A percentile compares a stretch with the other conserved stretches of the same genome.
These are phyloP conservation scores for Shargacucullia verbasci DNA, from an alignment of 2,888 invertebrate genomes.

Conservation along the genomic window DNA sequence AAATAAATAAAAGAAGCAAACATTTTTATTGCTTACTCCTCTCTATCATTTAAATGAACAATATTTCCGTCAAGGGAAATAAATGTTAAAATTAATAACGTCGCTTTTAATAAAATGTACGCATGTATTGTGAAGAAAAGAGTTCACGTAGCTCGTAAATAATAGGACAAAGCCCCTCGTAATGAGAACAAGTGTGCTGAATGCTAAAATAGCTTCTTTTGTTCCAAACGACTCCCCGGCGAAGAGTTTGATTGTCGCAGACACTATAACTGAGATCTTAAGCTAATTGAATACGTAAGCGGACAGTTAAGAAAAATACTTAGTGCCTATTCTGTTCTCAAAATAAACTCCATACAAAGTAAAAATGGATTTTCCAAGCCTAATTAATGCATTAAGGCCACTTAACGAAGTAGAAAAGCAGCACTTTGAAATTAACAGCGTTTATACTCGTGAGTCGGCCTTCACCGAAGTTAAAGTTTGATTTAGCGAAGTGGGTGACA, in stretches of 20 bases:
- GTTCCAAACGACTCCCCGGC: constrained; percentile 43
- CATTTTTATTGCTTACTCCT: constrained; percentile 1
- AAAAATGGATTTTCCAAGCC: background rate
- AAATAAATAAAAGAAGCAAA: too few relatives aligned
- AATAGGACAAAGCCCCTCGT: constrained; percentile 60
- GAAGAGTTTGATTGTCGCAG: constrained; percentile 45
- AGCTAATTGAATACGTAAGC: constrained; percentile 42
- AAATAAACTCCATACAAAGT: background rate
- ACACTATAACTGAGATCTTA: constrained; percentile 19
- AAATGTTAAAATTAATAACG: constrained; percentile 45
- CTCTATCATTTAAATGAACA: constrained; percentile 17
- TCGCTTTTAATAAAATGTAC: constrained; percentile 46
- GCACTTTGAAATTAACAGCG: background rate
- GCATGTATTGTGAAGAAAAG: constrained; percentile 49
- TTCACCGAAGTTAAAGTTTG: constrained; percentile 16
- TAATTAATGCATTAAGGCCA: background rate
- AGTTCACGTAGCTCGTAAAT: constrained; percentile 66
- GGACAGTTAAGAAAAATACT: constrained; percentile 14
- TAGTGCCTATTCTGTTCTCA: constrained; percentile 15
- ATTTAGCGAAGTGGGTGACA: constrained; percentile 18
- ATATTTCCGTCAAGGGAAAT: constrained; percentile 38
- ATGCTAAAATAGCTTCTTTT: constrained; percentile 63
- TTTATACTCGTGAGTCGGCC: constrained; percentile 8
- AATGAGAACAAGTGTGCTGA: constrained; percentile 67
- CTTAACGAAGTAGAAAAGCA: constrained; percentile 6